Evolutionary conservation across 2,888 invertebrate genomes (phyloP).

Genomic region (Cheiracanthium punctorium): DNA sequence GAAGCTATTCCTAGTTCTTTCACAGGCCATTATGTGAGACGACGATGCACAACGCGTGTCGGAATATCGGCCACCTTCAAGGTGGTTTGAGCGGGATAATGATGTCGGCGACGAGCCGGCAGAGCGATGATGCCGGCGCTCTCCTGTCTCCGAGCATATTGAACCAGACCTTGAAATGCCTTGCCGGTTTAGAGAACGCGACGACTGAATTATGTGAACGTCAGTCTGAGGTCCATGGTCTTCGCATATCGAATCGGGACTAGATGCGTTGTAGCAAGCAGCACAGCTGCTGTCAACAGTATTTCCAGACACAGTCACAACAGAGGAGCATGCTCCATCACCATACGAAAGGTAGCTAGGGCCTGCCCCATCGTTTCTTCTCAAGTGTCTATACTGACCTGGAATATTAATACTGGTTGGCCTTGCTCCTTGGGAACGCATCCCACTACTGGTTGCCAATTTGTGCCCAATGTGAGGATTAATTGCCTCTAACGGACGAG

Average conservation of each 20-base stretch:
- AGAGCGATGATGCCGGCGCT: conserved; percentile 59
- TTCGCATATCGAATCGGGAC: conserved; percentile 59
- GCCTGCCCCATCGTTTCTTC: conserved; percentile 35
- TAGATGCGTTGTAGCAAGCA: conserved; percentile 40
- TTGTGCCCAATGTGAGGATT: conserved; percentile 65
- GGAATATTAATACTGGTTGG: conserved; percentile 55
- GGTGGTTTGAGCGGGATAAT: conserved; percentile 23
- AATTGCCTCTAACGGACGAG: conserved; percentile 60
- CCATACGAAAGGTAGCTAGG: conserved; percentile 48
- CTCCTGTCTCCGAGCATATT: conserved; percentile 70
- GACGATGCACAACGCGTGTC: conserved; percentile 44
- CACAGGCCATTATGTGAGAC: conserved; percentile 36
- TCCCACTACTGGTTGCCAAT: conserved; percentile 52
- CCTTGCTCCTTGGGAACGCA: conserved; percentile 24
- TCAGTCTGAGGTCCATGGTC: conserved; percentile 25
- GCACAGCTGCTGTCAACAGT: conserved; percentile 19
- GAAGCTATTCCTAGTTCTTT: conserved; percentile 35
- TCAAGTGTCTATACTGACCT: conserved; percentile 38
- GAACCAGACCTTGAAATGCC: conserved; percentile 67
- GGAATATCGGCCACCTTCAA: conserved; percentile 25
- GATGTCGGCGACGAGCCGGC: conserved; percentile 55
- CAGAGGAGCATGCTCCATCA: conserved; percentile 50
- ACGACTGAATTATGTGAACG: conserved; percentile 24
- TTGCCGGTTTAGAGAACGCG: conserved; percentile 34
- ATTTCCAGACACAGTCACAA: conserved; percentile 49